phyloP scores from a whole-genome alignment of 2,113 vertebrate species.

The Heterochromis multidens region DNA sequence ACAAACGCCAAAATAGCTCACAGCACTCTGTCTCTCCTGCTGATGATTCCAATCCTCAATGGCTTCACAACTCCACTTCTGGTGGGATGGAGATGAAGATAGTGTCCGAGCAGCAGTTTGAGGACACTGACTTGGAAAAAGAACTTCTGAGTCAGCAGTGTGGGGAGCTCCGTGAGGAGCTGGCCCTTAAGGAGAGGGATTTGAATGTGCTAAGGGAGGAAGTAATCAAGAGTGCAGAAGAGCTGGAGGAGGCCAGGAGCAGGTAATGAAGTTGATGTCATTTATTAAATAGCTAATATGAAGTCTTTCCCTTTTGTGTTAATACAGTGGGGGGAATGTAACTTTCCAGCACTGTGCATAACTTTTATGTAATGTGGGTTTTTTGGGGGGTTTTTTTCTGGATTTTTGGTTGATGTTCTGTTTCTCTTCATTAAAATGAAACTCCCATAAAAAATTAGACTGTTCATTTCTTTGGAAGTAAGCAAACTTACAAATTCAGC shows the following conservation, averaged over 20 bases:
- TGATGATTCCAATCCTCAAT: neutral
- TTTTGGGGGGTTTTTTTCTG: too few relatives aligned
- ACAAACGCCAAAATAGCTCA: neutral
- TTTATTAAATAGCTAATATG: neutral
- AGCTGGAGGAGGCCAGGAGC: slow-evolving; percentile 68
- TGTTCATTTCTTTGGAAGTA: too few relatives aligned
- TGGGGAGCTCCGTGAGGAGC: slow-evolving; percentile 68
- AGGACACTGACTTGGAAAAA: slow-evolving; percentile 53
- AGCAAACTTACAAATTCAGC: too few relatives aligned
- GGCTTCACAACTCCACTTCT: slow-evolving; percentile 9
- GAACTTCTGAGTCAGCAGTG: slow-evolving; percentile 68
- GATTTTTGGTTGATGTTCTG: too few relatives aligned
- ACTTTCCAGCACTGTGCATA: too few relatives aligned
- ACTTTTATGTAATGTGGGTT: too few relatives aligned
- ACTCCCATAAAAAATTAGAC: too few relatives aligned
- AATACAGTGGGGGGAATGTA: too few relatives aligned
- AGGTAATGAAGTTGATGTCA: slow-evolving; percentile 53
- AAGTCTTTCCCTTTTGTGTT: too few relatives aligned
- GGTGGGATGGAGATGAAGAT: slow-evolving; percentile 34
- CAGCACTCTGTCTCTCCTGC: neutral
- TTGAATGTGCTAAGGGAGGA: slow-evolving; percentile 63
- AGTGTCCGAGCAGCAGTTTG: slow-evolving; percentile 21
- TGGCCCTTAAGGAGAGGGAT: slow-evolving; percentile 70
- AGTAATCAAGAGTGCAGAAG: slow-evolving; percentile 59
- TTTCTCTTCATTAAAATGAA: too few relatives aligned